Evolutionary conservation across 2,797 vertebrate genomes (phyloP).

Genomic region (Steatocranus sp.): DNA sequence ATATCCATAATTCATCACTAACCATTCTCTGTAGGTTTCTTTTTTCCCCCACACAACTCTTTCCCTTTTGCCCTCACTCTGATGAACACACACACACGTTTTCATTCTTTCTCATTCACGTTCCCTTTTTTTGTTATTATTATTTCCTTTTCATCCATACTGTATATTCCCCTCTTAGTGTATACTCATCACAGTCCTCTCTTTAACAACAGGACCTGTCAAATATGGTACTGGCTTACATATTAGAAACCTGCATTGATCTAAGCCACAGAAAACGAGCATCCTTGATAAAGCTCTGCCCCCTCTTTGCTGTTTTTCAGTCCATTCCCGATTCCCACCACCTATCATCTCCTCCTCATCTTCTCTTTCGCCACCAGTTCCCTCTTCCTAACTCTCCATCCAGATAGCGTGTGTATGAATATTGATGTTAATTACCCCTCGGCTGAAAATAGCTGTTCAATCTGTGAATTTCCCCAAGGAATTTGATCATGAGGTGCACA

Average conservation of each 20-base stretch:
- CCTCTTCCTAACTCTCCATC: slow-evolving; percentile 20
- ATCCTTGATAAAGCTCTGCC: slow-evolving; percentile 6
- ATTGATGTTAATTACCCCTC: slow-evolving; percentile 65
- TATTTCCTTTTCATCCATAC: not conserved
- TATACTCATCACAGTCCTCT: not conserved
- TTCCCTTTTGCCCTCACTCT: not conserved
- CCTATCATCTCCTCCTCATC: slow-evolving; percentile 3
- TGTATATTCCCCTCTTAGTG: not conserved
- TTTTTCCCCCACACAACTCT: slow-evolving; percentile 36
- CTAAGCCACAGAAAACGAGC: slow-evolving; percentile 33
- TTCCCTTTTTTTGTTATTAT: not conserved
- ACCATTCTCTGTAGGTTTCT: slow-evolving; percentile 43
- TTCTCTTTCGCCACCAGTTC: not conserved
- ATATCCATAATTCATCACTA: slow-evolving; percentile 54
- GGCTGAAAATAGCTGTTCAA: slow-evolving; percentile 57
- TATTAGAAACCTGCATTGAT: slow-evolving; percentile 20
- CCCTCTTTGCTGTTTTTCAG: not conserved
- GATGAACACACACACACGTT: not conserved
- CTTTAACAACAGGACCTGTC: not conserved
- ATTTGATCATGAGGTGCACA: slow-evolving; percentile 9
- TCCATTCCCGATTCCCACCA: not conserved
- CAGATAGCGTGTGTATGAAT: slow-evolving; percentile 55
- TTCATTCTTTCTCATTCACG: not conserved
- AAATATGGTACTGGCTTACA: not conserved
- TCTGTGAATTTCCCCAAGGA: slow-evolving; percentile 54